phyloP scores from a whole-genome alignment of 2,113 vertebrate species.

The Pygoscelis antarcticus region DNA sequence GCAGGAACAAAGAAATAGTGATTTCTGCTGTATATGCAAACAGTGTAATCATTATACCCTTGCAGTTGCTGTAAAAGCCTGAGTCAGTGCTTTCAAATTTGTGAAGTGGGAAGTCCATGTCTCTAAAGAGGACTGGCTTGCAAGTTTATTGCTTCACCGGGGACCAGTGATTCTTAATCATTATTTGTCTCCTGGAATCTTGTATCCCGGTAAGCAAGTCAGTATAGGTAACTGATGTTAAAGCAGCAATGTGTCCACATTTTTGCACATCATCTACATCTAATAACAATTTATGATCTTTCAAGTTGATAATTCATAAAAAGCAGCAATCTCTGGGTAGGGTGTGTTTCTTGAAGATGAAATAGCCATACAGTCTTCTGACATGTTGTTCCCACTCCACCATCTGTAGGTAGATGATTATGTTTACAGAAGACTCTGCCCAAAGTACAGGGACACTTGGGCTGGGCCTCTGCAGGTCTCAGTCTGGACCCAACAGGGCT shows the following conservation, averaged over 20 bases:
- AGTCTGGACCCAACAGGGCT: neutral
- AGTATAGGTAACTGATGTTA: neutral
- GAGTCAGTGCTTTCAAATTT: slow-evolving; percentile 45
- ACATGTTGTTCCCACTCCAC: accelerated
- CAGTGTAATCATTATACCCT: neutral
- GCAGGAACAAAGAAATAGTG: slow-evolving; percentile 31
- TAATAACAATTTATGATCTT: neutral
- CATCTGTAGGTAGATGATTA: neutral
- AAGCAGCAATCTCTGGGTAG: neutral
- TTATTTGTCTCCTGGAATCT: slow-evolving; percentile 4
- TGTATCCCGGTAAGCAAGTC: neutral
- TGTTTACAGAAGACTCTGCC: neutral
- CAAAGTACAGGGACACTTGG: neutral
- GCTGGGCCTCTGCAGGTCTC: neutral
- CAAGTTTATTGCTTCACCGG: slow-evolving; percentile 32
- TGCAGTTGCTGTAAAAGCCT: slow-evolving; percentile 11
- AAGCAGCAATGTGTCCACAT: neutral
- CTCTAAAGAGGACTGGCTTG: slow-evolving; percentile 10
- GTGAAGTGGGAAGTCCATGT: neutral
- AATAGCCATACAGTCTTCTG: neutral
- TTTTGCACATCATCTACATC: neutral
- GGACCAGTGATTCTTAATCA: slow-evolving; percentile 32
- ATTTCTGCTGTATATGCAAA: slow-evolving; percentile 39
- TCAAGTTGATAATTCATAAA: neutral
- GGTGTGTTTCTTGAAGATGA: neutral